These are phyloP conservation scores for Quadriops clusia DNA, from an alignment of 2,888 invertebrate species.

Conservation along the genomic window DNA sequence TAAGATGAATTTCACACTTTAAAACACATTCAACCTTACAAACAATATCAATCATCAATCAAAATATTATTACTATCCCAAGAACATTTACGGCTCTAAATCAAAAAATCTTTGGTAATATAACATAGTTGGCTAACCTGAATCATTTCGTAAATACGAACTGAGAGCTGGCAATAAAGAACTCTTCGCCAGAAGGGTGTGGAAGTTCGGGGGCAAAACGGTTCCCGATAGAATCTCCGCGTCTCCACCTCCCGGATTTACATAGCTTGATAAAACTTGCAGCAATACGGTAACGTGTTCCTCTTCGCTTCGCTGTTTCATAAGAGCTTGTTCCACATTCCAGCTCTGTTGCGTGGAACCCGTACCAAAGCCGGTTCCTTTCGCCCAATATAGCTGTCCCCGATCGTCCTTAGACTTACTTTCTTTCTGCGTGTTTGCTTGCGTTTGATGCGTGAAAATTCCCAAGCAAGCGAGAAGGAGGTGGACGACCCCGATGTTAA, in stretches of 20 bases:
- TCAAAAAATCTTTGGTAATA: not conserved
- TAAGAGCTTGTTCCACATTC: constrained; percentile 91
- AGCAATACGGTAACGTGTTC: constrained; percentile 72
- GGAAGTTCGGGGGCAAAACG: constrained; percentile 55
- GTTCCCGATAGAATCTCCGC: constrained; percentile 32
- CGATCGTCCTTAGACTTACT: constrained; percentile 28
- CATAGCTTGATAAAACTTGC: constrained; percentile 76
- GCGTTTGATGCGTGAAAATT: constrained; percentile 74
- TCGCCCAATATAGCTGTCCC: constrained; percentile 56
- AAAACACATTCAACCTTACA: not conserved
- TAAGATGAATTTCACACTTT: constrained; percentile 10
- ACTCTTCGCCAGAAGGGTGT: constrained; percentile 67
- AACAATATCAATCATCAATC: not conserved
- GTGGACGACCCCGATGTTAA: constrained; percentile 75
- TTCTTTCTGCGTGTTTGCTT: constrained; percentile 27
- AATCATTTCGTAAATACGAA: constrained; percentile 87
- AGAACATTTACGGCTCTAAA: too few relatives aligned
- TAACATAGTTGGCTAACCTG: constrained; percentile 45
- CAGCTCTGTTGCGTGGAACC: constrained; percentile 92
- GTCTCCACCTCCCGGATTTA: constrained; percentile 60
- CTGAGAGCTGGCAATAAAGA: constrained; percentile 79
- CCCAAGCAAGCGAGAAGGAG: constrained; percentile 78
- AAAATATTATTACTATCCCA: too few relatives aligned
- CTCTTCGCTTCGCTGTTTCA: constrained; percentile 82
- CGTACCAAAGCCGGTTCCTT: constrained; percentile 82